phyloP scores from a whole-genome alignment of 2,113 vertebrate species.

The Mixornis gularis region DNA sequence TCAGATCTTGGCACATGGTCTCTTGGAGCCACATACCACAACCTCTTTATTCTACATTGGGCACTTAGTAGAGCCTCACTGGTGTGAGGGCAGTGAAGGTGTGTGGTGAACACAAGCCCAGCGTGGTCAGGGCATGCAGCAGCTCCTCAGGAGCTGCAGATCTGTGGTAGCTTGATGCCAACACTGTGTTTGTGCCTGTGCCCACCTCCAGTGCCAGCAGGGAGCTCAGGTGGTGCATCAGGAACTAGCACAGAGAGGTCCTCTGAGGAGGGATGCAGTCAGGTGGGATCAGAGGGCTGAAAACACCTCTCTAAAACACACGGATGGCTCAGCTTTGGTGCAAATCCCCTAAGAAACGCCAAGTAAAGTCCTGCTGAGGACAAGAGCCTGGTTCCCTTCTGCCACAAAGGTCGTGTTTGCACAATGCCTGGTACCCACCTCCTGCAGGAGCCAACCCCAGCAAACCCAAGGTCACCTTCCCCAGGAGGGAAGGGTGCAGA shows the following conservation, averaged over 20 bases:
- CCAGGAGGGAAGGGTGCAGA: not conserved
- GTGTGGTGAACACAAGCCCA: not conserved
- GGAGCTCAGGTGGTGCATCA: not conserved
- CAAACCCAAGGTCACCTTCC: accelerated
- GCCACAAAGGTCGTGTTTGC: not conserved
- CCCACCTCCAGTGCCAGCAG: not conserved
- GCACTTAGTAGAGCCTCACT: not conserved
- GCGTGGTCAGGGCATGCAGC: not conserved
- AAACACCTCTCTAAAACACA: not conserved
- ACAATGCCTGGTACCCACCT: accelerated
- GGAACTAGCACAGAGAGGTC: not conserved
- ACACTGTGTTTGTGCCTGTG: not conserved
- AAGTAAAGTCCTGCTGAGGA: not conserved
- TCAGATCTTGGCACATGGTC: not conserved
- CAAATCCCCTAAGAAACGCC: not conserved
- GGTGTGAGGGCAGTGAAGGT: not conserved
- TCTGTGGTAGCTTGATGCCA: not conserved
- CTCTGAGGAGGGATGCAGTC: not conserved
- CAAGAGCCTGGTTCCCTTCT: not conserved
- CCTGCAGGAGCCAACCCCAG: not conserved
- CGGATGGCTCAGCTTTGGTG: not conserved
- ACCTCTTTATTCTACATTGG: not conserved
- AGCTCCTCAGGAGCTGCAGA: not conserved
- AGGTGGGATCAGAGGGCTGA: not conserved
- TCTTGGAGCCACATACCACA: not conserved